Evolutionary conservation across 2,113 vertebrate genomes (phyloP).

Genomic region (Amblyornis subalaris): DNA sequence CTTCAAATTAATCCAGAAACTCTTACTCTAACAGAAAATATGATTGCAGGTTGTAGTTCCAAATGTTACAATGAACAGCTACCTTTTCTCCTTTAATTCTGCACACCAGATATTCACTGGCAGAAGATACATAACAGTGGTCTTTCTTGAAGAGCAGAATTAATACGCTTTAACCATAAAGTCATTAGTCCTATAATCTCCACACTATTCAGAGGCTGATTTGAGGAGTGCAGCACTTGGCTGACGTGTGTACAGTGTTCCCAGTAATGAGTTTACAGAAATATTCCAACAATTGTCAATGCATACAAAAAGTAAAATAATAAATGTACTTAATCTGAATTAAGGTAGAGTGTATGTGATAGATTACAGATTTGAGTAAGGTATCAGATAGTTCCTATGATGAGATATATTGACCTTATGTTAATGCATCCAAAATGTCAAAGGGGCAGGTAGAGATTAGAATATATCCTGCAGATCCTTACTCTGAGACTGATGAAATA

Average conservation of each 20-base stretch:
- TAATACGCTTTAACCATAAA: background rate
- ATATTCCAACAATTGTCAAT: background rate
- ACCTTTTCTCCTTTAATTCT: background rate
- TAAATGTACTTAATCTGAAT: background rate
- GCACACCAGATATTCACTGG: background rate
- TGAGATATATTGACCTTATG: background rate
- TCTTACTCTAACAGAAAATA: background rate
- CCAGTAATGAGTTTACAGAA: background rate
- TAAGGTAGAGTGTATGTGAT: background rate
- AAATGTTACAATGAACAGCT: background rate
- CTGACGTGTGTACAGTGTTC: background rate
- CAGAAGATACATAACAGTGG: background rate
- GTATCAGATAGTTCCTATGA: background rate
- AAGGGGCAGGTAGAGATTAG: background rate
- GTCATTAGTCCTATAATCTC: background rate
- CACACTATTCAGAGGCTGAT: background rate
- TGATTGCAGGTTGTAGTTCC: background rate
- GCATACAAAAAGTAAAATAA: background rate
- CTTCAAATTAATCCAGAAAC: background rate
- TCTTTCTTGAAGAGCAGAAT: background rate
- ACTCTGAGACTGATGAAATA: background rate
- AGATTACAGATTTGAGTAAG: background rate
- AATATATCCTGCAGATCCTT: background rate
- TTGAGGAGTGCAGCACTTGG: background rate
- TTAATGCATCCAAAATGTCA: background rate